A percentile compares a stretch with the other conserved stretches of the same genome.
Conservation (phyloP, 2,113 vertebrate species). For the Pelobates fuscus region DNA sequence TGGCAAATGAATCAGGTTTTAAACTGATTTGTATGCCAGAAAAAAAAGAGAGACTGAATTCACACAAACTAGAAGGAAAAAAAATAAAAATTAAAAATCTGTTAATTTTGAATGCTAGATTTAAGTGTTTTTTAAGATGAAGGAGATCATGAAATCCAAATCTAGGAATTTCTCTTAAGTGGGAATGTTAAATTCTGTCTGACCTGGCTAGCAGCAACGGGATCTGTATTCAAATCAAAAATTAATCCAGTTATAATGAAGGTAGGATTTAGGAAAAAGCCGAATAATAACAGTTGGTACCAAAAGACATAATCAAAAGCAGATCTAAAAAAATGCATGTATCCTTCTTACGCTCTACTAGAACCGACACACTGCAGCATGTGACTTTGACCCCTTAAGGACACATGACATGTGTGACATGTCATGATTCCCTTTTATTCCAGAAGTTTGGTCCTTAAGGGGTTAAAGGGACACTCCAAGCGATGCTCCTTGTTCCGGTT, state of each 20-base stretch:
- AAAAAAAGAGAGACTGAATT: constrained; percentile 2
- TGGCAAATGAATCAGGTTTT: constrained; percentile 33
- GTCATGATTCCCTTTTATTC: too few relatives aligned
- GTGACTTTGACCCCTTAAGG: too few relatives aligned
- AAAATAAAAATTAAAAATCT: constrained; percentile 1
- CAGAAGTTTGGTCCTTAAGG: too few relatives aligned
- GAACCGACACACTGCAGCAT: too few relatives aligned
- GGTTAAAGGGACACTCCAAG: too few relatives aligned
- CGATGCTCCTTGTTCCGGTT: too few relatives aligned
- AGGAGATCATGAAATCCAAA: not conserved
- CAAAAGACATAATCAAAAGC: constrained; percentile 1
- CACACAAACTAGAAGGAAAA: not conserved
- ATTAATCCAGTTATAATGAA: constrained; percentile 60
- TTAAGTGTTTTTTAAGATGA: not conserved
- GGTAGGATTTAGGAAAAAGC: constrained; percentile 55
- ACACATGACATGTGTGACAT: too few relatives aligned
- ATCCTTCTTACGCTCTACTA: too few relatives aligned
- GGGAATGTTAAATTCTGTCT: not conserved
- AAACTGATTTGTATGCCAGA: constrained; percentile 15
- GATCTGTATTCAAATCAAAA: constrained; percentile 52
- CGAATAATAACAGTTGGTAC: constrained; percentile 48
- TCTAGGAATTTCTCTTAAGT: not conserved
- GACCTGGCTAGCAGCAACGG: constrained; percentile 51
- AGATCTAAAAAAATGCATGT: constrained; percentile 1
- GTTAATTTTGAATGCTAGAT: not conserved